These are phyloP conservation scores for Nymphalis polychloros DNA, from an alignment of 2,888 invertebrate genomes.

Conservation along the genomic window DNA sequence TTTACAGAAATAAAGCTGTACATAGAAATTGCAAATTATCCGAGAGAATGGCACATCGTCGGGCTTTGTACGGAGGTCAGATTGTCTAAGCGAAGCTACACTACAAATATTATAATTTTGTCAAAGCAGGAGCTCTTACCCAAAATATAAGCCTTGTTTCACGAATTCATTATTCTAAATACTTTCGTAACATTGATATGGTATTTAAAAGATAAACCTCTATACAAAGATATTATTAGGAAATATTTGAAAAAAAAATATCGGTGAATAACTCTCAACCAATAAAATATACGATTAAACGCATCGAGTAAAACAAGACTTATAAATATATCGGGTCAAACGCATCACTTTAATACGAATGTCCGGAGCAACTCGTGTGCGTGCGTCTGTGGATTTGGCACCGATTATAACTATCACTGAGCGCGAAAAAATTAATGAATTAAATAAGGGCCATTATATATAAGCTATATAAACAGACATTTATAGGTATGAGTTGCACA, in stretches of 20 bases:
- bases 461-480: slow-evolving; percentile 1
- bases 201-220: slow-evolving; percentile 8
- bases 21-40: slow-evolving; percentile 21
- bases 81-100: slow-evolving; percentile 23
- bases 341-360: slow-evolving; percentile 31
- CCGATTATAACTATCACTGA: slow-evolving; percentile 49
- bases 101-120: slow-evolving; percentile 11
- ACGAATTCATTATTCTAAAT: slow-evolving; percentile 12
- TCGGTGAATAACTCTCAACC: neutral
- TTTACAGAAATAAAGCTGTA: slow-evolving; percentile 30
- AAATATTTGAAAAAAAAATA: neutral
- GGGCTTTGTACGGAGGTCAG: slow-evolving; percentile 19
- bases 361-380: slow-evolving; percentile 51
- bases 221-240: neutral
- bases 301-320: slow-evolving; percentile 21
- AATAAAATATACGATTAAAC: neutral
- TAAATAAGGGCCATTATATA: slow-evolving; percentile 1
- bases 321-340: neutral
- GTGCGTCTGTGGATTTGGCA: slow-evolving; percentile 70
- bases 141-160: slow-evolving; percentile 23
- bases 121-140: slow-evolving; percentile 1
- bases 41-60: slow-evolving; percentile 23
- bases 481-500: neutral
- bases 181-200: slow-evolving; percentile 17
- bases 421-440: slow-evolving; percentile 27